Evolutionary conservation across 2,113 vertebrate genomes (phyloP), one percentile per base, ranked within the genome.

Genomic region (Etia nguti): DNA sequence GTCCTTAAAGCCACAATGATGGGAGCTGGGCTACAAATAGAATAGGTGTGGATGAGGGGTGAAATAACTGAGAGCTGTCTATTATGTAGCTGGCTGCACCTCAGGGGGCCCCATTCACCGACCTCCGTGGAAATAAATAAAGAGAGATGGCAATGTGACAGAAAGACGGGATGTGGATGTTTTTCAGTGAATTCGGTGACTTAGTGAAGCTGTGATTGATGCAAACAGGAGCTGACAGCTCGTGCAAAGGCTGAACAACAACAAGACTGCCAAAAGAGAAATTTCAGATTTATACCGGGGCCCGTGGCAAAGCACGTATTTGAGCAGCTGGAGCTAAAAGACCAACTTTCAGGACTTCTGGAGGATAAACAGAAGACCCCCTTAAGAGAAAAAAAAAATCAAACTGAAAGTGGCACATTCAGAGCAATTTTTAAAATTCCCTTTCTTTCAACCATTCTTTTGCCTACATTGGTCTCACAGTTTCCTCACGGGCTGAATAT

Each of bases 151-250:
- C 31, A 68, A 86, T 41, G 6, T 85, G 85, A 86, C 70, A 75
- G 60, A 56, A 54, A 75, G 43, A 77, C 41, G 9, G 22, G 60
- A 60, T 75, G 81, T 62, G 84, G 59, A 70, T 55, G 38, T 57
- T 68, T 36, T 48, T 83, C 56, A 80, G 50, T 85, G 52, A 79
- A 59, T 68, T 80, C 81, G 22, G 20, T 26, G 81, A 65, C 55
- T 68, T 10, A 68, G 38, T 68, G 36, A 22, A 85, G 38, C 55
- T 57, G 56, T 83, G 86, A 84, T 79, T 55, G 54, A 81, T 86
- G 62, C 48, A 81, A 88, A 93, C 31, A 70, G 54, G 54, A 46
- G 55, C 11, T 80, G 86, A 89, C 85, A 84, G 86, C 15, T 80
- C 50, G 2, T 83, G 54, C 60, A 31, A 57, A 13, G 6, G 31